Evolutionary conservation across 2,888 invertebrate species (phyloP).

Genomic region (Sinohyriopsis cumingii): DNA sequence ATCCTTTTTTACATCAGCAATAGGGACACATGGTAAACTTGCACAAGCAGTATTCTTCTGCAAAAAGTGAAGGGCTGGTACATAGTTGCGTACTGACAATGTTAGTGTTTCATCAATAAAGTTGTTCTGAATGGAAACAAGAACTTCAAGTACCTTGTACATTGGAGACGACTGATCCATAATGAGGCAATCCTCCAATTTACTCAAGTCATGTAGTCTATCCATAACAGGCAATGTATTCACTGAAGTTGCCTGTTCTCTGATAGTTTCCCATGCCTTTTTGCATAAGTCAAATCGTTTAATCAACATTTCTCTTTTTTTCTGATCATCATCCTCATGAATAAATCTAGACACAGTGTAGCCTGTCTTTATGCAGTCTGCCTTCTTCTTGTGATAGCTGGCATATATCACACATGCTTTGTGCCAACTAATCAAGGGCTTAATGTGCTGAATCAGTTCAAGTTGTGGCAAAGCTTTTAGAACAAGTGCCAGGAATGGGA

Average conservation of each 20-base stretch:
- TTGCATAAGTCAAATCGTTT: conserved; percentile 1
- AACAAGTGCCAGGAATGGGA: conserved; percentile 20
- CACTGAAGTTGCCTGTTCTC: no score
- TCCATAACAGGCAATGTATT: not conserved
- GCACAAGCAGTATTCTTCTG: conserved; percentile 7
- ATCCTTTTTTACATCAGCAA: conserved; percentile 18
- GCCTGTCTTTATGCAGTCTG: conserved; percentile 24
- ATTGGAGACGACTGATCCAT: conserved; percentile 17
- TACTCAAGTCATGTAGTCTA: not conserved
- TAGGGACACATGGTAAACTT: conserved; percentile 10
- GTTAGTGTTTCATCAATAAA: conserved; percentile 23
- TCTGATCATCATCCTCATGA: conserved; percentile 1
- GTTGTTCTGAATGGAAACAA: conserved; percentile 33
- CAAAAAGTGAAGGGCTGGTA: conserved; percentile 19
- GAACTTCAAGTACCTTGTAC: conserved; percentile 18
- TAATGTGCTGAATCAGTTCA: conserved; percentile 21
- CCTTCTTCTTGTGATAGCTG: conserved; percentile 35
- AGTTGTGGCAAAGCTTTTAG: conserved; percentile 13
- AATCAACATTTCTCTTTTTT: not conserved
- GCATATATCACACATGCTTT: conserved; percentile 20
- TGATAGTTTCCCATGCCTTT: not conserved
- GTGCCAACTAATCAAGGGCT: conserved; percentile 40
- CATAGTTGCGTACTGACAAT: conserved; percentile 8
- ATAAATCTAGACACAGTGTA: conserved; percentile 21
- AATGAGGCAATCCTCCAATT: conserved; percentile 21